Evolutionary conservation across 2,797 vertebrate genomes (phyloP).

Genomic region (Microcaecilia unicolor): DNA sequence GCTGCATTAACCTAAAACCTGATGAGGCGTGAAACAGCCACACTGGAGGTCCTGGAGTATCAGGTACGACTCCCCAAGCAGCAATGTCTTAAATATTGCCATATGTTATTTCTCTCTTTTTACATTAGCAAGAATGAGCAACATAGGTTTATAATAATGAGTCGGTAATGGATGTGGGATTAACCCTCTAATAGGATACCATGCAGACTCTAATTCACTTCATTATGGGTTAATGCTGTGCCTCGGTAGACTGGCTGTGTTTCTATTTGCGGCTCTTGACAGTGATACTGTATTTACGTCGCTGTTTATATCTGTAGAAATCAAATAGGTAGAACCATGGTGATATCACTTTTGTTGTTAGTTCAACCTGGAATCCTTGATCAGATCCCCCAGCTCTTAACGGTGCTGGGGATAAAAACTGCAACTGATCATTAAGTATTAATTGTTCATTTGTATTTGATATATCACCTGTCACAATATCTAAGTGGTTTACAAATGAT

Average conservation of each 20-base stretch:
- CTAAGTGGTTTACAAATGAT: no score
- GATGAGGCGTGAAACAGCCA: neutral
- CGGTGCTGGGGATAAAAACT: fast-evolving
- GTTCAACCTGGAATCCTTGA: neutral
- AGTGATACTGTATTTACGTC: conserved; percentile 16
- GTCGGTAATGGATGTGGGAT: conserved; percentile 14
- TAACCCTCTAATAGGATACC: conserved; percentile 7
- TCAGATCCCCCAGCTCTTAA: neutral
- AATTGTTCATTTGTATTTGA: no score
- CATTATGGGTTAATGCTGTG: conserved; percentile 5
- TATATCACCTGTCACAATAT: no score
- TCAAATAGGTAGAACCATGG: neutral
- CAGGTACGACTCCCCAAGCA: neutral
- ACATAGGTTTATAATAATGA: conserved; percentile 26
- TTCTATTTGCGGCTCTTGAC: conserved; percentile 6
- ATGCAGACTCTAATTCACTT: neutral
- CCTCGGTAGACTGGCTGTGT: neutral
- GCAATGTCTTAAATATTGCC: neutral
- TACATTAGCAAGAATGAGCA: conserved; percentile 3
- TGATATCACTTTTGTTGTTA: conserved; percentile 1
- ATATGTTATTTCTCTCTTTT: neutral
- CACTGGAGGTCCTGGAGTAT: neutral
- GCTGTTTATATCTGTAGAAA: conserved; percentile 3
- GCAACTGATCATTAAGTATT: neutral
- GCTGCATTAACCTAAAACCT: no score